These are phyloP conservation scores for Carpatolechia fugitivella DNA, from an alignment of 2,888 invertebrate genomes.

Conservation along the genomic window DNA sequence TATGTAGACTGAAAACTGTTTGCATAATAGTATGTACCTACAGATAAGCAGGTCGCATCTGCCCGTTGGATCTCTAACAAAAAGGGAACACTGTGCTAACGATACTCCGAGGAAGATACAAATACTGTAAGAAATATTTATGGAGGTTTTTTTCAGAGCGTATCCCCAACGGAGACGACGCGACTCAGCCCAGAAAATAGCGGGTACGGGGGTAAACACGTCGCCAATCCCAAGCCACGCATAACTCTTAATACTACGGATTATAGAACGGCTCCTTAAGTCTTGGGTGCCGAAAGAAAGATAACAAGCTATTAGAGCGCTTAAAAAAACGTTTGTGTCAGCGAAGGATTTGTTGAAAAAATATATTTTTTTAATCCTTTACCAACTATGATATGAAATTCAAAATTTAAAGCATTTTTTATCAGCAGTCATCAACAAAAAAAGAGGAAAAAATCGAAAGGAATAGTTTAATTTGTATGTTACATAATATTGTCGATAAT, in stretches of 20 bases:
- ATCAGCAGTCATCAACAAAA: too few species aligned
- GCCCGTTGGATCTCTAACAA: slow-evolving; percentile 52
- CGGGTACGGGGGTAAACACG: slow-evolving; percentile 57
- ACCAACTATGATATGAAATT: too few species aligned
- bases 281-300: slow-evolving; percentile 70
- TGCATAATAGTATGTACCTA: neutral
- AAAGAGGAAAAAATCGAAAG: too few species aligned
- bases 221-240: slow-evolving; percentile 70
- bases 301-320: slow-evolving; percentile 52
- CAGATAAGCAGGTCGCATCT: slow-evolving; percentile 44
- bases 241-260: slow-evolving; percentile 74
- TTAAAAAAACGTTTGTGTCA: neutral
- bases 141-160: slow-evolving; percentile 74
- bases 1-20: neutral
- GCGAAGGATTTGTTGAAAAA: neutral
- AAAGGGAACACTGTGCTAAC: slow-evolving; percentile 69
- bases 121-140: slow-evolving; percentile 78
- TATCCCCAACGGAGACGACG: slow-evolving; percentile 63
- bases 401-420: too few species aligned
- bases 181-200: slow-evolving; percentile 64
- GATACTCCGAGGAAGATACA: slow-evolving; percentile 77
- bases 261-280: slow-evolving; percentile 72
- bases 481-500: too few species aligned
- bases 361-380: neutral
- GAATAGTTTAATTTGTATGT: too few species aligned